phyloP scores from a whole-genome alignment of 2,797 vertebrate species.

The Tragopan temminckii region DNA sequence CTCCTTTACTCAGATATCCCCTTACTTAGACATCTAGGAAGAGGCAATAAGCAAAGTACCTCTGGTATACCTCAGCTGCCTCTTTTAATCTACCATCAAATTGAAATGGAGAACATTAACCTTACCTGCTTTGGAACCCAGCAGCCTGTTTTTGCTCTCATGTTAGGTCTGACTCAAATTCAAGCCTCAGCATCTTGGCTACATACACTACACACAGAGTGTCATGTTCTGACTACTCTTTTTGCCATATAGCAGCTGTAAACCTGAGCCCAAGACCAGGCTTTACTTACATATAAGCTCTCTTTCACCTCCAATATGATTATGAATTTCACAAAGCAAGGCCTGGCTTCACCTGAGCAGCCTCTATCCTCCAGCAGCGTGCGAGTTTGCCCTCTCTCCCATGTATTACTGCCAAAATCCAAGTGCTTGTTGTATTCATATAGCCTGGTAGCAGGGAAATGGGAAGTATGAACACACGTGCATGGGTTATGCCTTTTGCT shows the following conservation, averaged over 20 bases:
- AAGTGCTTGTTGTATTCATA: neutral
- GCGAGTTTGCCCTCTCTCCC: neutral
- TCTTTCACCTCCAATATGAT: neutral
- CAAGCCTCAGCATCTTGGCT: neutral
- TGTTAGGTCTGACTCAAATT: conserved; percentile 8
- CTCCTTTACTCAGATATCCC: conserved; percentile 25
- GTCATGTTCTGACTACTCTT: neutral
- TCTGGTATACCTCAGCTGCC: neutral
- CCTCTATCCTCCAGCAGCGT: neutral
- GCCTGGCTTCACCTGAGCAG: neutral
- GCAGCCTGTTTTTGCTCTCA: neutral
- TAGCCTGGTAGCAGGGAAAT: neutral
- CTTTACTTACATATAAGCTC: neutral
- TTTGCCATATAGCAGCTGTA: neutral
- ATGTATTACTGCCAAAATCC: neutral
- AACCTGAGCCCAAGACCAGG: neutral
- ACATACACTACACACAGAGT: neutral
- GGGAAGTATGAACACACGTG: neutral
- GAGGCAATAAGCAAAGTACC: conserved; percentile 47
- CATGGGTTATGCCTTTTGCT: neutral
- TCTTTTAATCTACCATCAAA: conserved; percentile 29
- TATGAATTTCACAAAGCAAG: neutral
- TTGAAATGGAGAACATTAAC: neutral
- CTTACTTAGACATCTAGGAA: conserved; percentile 24
- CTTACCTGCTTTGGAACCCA: neutral